Conservation (phyloP, 2,113 vertebrate genomes). For the Microtus richardsoni region DNA sequence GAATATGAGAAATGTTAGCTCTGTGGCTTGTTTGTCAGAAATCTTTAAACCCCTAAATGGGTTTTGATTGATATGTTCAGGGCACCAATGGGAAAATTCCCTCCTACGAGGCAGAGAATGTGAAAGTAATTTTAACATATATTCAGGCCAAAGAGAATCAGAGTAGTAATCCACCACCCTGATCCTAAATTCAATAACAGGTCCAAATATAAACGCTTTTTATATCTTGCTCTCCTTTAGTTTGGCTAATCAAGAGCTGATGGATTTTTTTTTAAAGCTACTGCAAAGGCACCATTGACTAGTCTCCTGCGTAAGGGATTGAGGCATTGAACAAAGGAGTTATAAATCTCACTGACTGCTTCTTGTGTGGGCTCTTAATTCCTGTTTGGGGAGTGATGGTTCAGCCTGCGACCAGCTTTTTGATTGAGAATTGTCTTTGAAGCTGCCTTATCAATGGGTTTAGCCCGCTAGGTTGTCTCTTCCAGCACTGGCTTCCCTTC, state of each 20-base stretch:
- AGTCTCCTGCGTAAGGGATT: neutral
- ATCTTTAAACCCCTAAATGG: constrained; percentile 20
- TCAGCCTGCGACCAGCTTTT: neutral
- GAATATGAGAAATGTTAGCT: neutral
- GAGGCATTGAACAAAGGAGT: neutral
- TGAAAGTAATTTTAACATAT: constrained; percentile 28
- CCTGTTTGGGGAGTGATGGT: neutral
- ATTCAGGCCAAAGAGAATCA: constrained; percentile 33
- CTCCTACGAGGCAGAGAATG: neutral
- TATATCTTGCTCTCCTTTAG: neutral
- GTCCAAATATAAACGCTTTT: constrained; percentile 34
- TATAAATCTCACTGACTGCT: neutral
- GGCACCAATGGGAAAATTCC: neutral
- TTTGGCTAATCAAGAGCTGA: neutral
- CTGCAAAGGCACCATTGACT: neutral
- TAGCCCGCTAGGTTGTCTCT: neutral
- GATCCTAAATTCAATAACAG: constrained; percentile 21
- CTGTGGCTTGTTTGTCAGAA: neutral
- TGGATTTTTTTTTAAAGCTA: neutral
- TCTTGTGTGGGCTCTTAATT: neutral
- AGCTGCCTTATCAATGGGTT: neutral
- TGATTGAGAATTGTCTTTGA: neutral
- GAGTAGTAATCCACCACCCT: neutral
- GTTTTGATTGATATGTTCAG: neutral
- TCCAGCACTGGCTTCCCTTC: neutral